These are phyloP conservation scores for Albula glossodonta DNA, from an alignment of 2,113 vertebrate genomes.

Conservation along the genomic window DNA sequence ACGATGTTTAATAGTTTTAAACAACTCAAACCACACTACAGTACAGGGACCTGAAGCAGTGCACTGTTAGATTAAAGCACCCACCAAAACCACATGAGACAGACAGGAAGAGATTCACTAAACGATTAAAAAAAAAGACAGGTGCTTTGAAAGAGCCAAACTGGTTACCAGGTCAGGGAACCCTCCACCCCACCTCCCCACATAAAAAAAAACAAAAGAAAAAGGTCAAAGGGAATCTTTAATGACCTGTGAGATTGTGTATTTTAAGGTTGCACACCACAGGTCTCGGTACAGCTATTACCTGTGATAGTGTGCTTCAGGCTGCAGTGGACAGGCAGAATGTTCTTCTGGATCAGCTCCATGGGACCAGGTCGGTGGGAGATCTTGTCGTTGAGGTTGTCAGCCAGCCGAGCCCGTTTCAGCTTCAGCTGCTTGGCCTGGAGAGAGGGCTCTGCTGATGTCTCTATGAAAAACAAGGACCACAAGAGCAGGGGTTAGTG, in stretches of 20 bases:
- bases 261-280: neutral
- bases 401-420: constrained; percentile 90
- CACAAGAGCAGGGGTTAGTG: neutral
- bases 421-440: constrained; percentile 97
- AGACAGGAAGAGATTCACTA: no score
- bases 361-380: constrained; percentile 94
- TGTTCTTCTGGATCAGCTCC: constrained; percentile 96
- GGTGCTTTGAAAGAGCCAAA: no score
- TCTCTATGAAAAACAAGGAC: constrained; percentile 74
- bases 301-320: constrained; percentile 64
- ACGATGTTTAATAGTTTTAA: no score
- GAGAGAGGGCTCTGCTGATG: constrained; percentile 92
- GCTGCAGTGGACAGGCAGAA: constrained; percentile 85
- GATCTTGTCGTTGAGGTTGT: constrained; percentile 97
- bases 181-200: no score
- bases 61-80: no score
- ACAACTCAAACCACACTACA: no score
- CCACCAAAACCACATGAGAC: no score
- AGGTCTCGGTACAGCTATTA: constrained; percentile 30
- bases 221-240: neutral
- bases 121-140: no score
- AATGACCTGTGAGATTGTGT: neutral
- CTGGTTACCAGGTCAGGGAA: no score
- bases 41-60: no score
- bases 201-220: no score